These are phyloP conservation scores for Mylabris sibirica DNA, from an alignment of 2,888 invertebrate genomes.

Conservation along the genomic window DNA sequence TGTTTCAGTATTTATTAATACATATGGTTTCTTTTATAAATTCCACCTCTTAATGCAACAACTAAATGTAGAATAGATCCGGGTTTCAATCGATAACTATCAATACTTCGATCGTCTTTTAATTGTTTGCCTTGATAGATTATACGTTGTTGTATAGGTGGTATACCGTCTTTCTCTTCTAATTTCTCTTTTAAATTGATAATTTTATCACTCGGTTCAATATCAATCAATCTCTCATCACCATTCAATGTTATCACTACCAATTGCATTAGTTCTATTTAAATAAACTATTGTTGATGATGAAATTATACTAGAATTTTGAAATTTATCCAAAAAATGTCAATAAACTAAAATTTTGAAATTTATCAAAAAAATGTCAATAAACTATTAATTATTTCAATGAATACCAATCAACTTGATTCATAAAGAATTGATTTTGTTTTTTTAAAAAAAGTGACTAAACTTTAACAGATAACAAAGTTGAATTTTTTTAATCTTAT, in stretches of 20 bases:
- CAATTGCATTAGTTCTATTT: constrained; percentile 49
- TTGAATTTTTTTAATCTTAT: no score
- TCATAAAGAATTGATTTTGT: neutral
- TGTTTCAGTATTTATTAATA: constrained; percentile 6
- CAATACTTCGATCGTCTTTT: constrained; percentile 56
- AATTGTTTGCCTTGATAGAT: constrained; percentile 58
- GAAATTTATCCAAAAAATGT: constrained; percentile 1
- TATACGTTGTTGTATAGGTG: constrained; percentile 56
- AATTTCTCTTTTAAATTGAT: constrained; percentile 55
- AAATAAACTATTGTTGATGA: neutral
- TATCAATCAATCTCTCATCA: constrained; percentile 55
- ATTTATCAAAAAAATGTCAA: neutral
- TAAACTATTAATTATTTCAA: no score
- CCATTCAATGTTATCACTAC: constrained; percentile 58
- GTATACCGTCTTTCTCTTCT: constrained; percentile 59
- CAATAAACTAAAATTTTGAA: neutral
- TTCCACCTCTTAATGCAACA: constrained; percentile 57
- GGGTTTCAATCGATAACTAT: constrained; percentile 55
- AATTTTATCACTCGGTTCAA: constrained; percentile 56
- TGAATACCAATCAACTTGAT: neutral
- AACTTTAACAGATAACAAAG: no score
- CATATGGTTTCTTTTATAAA: neutral
- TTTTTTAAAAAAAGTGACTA: no score
- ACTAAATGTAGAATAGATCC: constrained; percentile 57
- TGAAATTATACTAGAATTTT: neutral